Percentiles rank a stretch among this genome's conserved stretches.
Evolutionary conservation across 2,888 invertebrate genomes (phyloP).

Genomic region (Sisyra terminalis): DNA sequence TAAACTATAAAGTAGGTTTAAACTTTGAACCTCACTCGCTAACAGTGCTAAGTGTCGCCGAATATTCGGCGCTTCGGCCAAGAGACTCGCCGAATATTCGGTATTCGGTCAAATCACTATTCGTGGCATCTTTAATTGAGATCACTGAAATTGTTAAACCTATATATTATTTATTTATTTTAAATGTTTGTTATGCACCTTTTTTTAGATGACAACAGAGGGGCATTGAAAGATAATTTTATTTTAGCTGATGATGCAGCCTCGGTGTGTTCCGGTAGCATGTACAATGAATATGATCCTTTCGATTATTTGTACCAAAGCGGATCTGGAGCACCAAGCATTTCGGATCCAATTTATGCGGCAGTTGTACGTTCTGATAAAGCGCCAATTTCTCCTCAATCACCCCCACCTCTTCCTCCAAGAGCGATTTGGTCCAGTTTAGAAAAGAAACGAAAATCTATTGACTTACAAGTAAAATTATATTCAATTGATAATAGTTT

Average conservation of each 20-base stretch:
- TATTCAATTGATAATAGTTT: slow-evolving; percentile 1
- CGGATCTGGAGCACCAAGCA: slow-evolving; percentile 41
- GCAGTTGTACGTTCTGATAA: slow-evolving; percentile 42
- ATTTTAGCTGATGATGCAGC: slow-evolving; percentile 31
- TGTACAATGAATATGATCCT: slow-evolving; percentile 64
- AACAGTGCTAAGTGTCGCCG: too few relatives aligned
- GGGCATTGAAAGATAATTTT: background rate
- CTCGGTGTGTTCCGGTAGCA: slow-evolving; percentile 42
- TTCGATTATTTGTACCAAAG: slow-evolving; percentile 56
- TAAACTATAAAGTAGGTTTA: too few relatives aligned
- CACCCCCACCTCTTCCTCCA: slow-evolving; percentile 38
- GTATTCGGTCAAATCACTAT: too few relatives aligned
- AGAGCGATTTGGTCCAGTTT: slow-evolving; percentile 33
- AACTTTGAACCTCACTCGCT: too few relatives aligned
- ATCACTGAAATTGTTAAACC: too few relatives aligned
- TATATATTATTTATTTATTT: too few relatives aligned
- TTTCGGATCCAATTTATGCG: slow-evolving; percentile 50
- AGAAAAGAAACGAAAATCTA: slow-evolving; percentile 27
- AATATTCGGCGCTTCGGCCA: too few relatives aligned
- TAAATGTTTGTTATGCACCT: too few relatives aligned
- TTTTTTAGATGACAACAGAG: background rate
- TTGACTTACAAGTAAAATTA: slow-evolving; percentile 23
- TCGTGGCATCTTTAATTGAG: too few relatives aligned
- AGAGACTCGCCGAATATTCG: too few relatives aligned
- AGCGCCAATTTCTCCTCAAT: slow-evolving; percentile 27